A percentile compares a stretch with the other conserved stretches of the same genome.
Evolutionary conservation across 2,888 invertebrate genomes (phyloP).

Genomic region (Alitta virens): DNA sequence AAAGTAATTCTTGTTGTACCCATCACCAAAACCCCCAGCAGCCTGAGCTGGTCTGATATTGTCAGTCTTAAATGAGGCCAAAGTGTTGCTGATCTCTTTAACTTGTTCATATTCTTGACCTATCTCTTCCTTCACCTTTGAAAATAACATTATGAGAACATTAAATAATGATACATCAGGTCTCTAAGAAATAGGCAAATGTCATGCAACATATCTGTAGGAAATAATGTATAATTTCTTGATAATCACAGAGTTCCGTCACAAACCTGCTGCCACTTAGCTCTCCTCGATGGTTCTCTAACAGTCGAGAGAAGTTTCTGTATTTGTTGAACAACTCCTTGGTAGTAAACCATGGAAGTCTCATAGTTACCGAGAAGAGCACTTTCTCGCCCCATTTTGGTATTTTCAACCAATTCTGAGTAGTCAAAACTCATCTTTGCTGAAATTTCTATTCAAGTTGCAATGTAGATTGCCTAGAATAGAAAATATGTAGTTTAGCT

Average conservation of each 20-base stretch:
- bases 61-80: conserved; percentile 70
- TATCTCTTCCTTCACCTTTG: conserved; percentile 82
- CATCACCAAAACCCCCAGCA: conserved; percentile 4
- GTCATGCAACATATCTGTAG: neutral
- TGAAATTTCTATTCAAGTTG: no score
- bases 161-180: neutral
- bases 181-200: neutral
- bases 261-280: conserved; percentile 68
- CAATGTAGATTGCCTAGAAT: no score
- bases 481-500: no score
- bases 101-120: conserved; percentile 86
- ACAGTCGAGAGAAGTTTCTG: conserved; percentile 73
- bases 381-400: conserved; percentile 91
- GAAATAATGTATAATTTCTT: neutral
- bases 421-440: conserved; percentile 24
- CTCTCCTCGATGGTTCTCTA: conserved; percentile 30
- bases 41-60: conserved; percentile 62
- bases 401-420: conserved; percentile 68
- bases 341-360: conserved; percentile 88
- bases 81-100: conserved; percentile 74
- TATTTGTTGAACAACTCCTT: conserved; percentile 88
- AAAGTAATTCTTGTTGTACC: conserved; percentile 42
- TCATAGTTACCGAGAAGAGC: conserved; percentile 94
- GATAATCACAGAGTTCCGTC: no score
- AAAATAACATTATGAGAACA: neutral